These are phyloP conservation scores for Gastrophysa polygoni DNA, from an alignment of 2,888 invertebrate species.

Conservation along the genomic window DNA sequence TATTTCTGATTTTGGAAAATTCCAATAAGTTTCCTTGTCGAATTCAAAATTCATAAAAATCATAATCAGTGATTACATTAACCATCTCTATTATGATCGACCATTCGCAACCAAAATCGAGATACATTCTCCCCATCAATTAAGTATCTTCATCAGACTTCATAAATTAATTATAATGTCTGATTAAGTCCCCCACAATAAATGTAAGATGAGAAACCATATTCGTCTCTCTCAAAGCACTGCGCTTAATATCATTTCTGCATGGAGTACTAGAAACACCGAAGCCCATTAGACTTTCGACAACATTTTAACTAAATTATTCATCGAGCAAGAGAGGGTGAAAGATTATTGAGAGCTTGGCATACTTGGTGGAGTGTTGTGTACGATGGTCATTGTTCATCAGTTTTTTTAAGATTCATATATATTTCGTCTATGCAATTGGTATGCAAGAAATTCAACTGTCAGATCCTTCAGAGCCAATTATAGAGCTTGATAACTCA, in stretches of 20 bases:
- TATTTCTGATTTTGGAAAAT: too few species aligned
- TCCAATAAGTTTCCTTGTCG: too few species aligned
- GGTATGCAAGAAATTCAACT: too few species aligned
- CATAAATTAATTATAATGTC: constrained; percentile 59
- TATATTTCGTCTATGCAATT: too few species aligned
- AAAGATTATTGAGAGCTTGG: not conserved
- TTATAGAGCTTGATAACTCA: too few species aligned
- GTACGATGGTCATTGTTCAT: not conserved
- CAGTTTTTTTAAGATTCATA: too few species aligned
- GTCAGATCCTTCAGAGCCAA: too few species aligned
- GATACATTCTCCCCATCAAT: constrained; percentile 41
- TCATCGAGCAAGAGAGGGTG: not conserved
- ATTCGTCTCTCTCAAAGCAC: constrained; percentile 34
- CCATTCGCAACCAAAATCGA: constrained; percentile 23
- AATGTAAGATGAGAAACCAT: constrained; percentile 43
- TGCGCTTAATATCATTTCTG: constrained; percentile 36
- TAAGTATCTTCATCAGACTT: constrained; percentile 54
- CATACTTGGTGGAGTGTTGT: not conserved
- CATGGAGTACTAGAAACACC: constrained; percentile 32
- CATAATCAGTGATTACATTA: too few species aligned
- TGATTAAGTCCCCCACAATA: constrained; percentile 57
- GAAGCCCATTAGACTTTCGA: constrained; percentile 25
- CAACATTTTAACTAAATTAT: constrained; percentile 16
- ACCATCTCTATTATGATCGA: not conserved
- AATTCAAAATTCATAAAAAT: too few species aligned